Conservation (phyloP, 2,888 invertebrate species). For the Lottia gigantea region DNA sequence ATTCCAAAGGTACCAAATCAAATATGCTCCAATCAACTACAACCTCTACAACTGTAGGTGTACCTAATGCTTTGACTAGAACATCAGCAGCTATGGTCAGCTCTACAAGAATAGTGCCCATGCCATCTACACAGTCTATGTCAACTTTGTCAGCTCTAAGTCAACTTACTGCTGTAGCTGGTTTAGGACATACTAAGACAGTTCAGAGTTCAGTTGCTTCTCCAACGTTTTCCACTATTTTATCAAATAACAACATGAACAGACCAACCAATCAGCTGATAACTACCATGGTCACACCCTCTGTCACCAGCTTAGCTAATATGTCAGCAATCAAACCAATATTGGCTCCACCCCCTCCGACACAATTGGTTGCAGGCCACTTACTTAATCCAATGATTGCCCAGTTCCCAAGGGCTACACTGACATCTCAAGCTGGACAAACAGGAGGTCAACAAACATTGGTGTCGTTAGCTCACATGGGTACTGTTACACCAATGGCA, state of each 20-base stretch:
- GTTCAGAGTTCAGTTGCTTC: neutral
- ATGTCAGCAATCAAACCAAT: constrained; percentile 21
- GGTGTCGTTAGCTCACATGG: constrained; percentile 42
- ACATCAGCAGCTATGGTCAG: neutral
- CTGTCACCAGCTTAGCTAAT: constrained; percentile 5
- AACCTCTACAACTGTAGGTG: constrained; percentile 10
- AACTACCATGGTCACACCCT: constrained; percentile 19
- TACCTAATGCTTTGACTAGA: neutral
- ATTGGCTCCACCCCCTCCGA: constrained; percentile 15
- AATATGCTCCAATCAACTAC: constrained; percentile 4
- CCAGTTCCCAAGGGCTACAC: neutral
- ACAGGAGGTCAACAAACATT: constrained; percentile 27
- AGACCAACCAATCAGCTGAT: constrained; percentile 10
- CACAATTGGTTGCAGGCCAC: neutral
- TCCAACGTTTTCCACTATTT: neutral
- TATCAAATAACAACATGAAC: constrained; percentile 6
- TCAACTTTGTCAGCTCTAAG: constrained; percentile 9
- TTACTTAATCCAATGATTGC: constrained; percentile 15
- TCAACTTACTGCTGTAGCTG: constrained; percentile 1
- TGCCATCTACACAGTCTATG: neutral
- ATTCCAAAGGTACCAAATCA: constrained; percentile 4
- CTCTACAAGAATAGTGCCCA: neutral
- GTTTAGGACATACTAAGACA: too few species aligned
- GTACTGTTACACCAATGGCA: constrained; percentile 46
- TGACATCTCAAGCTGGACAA: constrained; percentile 3